These are phyloP conservation scores for Cyaniris semiargus DNA, from an alignment of 2,888 invertebrate genomes.

Conservation along the genomic window DNA sequence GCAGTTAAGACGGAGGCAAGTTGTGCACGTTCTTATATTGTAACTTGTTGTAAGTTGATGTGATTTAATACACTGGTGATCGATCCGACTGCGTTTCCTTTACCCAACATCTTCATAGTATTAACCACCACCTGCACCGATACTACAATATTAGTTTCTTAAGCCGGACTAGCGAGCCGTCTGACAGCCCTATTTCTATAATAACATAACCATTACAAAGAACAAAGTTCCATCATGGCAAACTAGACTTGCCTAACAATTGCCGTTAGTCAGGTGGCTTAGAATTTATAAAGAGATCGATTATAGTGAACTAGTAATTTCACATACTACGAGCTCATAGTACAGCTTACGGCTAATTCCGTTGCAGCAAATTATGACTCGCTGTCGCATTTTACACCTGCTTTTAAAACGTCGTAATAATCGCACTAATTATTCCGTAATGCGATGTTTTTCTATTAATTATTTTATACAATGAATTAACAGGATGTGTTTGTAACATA, in stretches of 20 bases:
- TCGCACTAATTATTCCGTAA: constrained; percentile 67
- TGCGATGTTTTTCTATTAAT: constrained; percentile 42
- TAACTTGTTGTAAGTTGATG: no score
- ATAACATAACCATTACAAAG: constrained; percentile 11
- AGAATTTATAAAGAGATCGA: constrained; percentile 65
- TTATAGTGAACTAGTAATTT: constrained; percentile 70
- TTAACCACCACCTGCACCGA: no score
- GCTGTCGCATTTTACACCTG: constrained; percentile 69
- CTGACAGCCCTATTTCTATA: constrained; percentile 7
- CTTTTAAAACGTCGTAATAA: constrained; percentile 69
- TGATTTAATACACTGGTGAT: no score
- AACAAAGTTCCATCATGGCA: constrained; percentile 38
- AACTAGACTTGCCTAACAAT: constrained; percentile 46
- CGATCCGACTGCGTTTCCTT: no score
- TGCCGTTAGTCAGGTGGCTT: constrained; percentile 63
- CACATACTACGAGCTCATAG: constrained; percentile 68
- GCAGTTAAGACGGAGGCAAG: no score
- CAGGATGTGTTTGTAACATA: not conserved
- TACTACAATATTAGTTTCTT: no score
- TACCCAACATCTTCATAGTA: no score
- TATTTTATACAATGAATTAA: constrained; percentile 27
- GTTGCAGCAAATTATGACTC: constrained; percentile 74
- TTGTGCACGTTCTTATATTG: no score
- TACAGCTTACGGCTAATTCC: constrained; percentile 71
- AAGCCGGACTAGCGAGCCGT: not conserved